phyloP scores from a whole-genome alignment of 2,113 vertebrate genomes.

The Mus spicilegus region DNA sequence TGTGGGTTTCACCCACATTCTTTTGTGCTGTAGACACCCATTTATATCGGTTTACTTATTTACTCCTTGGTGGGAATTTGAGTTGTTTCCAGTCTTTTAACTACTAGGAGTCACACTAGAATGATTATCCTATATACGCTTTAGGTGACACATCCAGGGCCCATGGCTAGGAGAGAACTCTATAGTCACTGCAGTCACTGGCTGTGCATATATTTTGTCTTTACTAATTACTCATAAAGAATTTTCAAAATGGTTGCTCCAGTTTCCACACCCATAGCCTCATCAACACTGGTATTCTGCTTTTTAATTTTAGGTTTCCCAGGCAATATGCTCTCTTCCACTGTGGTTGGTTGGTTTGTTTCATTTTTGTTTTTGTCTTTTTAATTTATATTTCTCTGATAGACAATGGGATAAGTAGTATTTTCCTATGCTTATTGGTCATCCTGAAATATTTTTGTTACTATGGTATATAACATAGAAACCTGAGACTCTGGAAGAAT shows the following conservation, averaged over 20 bases:
- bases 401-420: background rate
- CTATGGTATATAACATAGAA: background rate
- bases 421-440: background rate
- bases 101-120: background rate
- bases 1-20: background rate
- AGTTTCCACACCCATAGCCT: background rate
- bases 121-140: background rate
- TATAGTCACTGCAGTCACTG: too few relatives aligned
- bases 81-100: background rate
- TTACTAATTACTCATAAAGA: background rate
- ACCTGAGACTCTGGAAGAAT: background rate
- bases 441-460: slow-evolving; percentile 3
- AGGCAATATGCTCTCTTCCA: background rate
- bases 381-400: background rate
- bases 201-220: background rate
- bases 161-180: too few relatives aligned
- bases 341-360: background rate
- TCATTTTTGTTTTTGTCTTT: too few relatives aligned
- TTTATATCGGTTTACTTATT: background rate
- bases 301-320: background rate
- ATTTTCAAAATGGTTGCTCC: background rate
- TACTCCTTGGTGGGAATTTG: background rate
- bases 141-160: background rate
- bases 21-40: background rate
- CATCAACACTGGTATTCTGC: background rate